Percentiles rank a stretch among this genome's conserved stretches.
phyloP scores from a whole-genome alignment of 2,113 vertebrate species.

The Fregata magnificens region DNA sequence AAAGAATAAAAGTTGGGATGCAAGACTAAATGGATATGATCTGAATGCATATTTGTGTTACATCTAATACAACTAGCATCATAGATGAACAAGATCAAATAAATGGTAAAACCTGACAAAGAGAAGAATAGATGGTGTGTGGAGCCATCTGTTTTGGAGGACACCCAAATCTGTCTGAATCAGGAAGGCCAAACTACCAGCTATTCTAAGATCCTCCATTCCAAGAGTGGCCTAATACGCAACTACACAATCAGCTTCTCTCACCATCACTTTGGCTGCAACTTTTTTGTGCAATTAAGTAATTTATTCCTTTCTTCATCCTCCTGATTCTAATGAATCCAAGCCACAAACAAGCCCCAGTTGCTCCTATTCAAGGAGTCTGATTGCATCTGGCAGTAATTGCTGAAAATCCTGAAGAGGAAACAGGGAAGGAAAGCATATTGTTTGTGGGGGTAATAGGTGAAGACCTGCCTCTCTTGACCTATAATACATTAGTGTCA shows the following conservation, averaged over 20 bases:
- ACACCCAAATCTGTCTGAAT: constrained; percentile 92
- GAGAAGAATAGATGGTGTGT: constrained; percentile 98
- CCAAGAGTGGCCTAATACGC: constrained; percentile 91
- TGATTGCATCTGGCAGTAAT: constrained; percentile 99
- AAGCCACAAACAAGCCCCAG: constrained; percentile 99
- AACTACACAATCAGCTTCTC: constrained; percentile 88
- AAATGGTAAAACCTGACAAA: constrained; percentile 94
- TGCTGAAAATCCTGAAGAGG: constrained; percentile 96
- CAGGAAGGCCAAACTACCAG: constrained; percentile 93
- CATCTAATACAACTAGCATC: constrained; percentile 85
- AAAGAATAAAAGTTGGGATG: constrained; percentile 79
- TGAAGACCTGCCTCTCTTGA: constrained; percentile 96
- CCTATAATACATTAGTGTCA: constrained; percentile 95
- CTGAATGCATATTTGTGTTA: constrained; percentile 85
- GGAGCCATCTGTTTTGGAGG: constrained; percentile 99
- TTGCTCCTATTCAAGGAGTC: constrained; percentile 98
- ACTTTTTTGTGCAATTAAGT: constrained; percentile 99
- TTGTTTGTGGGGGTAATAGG: constrained; percentile 94
- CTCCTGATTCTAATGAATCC: constrained; percentile 98
- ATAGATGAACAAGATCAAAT: constrained; percentile 92
- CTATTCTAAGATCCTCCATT: constrained; percentile 99
- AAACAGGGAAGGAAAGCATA: constrained; percentile 87
- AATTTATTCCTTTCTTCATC: constrained; percentile 99
- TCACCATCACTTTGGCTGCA: constrained; percentile 89
- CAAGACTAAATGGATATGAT: constrained; percentile 80